Evolutionary conservation across 2,113 vertebrate genomes (phyloP).

Genomic region (Mesembrinibis cayennensis): DNA sequence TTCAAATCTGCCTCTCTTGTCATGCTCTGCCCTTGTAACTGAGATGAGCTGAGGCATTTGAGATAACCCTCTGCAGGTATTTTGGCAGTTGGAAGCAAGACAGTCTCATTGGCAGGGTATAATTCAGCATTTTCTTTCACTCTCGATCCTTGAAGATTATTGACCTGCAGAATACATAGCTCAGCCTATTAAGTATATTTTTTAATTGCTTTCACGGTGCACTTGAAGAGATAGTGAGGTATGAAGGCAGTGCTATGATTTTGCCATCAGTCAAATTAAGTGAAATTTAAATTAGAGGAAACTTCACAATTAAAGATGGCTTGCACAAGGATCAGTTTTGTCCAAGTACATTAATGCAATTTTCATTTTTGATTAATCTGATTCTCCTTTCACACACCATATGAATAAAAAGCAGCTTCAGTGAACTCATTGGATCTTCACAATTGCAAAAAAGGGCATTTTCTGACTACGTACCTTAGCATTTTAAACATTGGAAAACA

Average conservation of each 20-base stretch:
- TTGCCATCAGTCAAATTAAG: neutral
- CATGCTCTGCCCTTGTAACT: constrained; percentile 27
- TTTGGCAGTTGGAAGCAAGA: neutral
- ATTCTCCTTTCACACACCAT: neutral
- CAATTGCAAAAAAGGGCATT: neutral
- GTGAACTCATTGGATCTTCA: neutral
- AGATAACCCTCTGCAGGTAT: constrained; percentile 12
- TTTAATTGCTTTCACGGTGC: neutral
- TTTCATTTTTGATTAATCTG: neutral
- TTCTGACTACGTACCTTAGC: neutral
- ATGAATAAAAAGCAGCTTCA: neutral
- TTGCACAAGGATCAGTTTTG: neutral
- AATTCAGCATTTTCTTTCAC: constrained; percentile 24
- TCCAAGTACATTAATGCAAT: neutral
- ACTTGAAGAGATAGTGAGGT: neutral
- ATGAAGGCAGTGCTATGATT: neutral
- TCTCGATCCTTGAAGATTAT: neutral
- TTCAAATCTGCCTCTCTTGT: constrained; percentile 1
- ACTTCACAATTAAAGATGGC: neutral
- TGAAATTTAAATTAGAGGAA: neutral
- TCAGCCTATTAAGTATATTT: neutral
- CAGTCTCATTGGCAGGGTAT: neutral
- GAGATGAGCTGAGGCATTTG: constrained; percentile 2
- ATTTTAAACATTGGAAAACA: neutral
- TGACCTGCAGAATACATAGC: neutral